A percentile compares a stretch with the other conserved stretches of the same genome.
These are phyloP conservation scores for Myotis lucifugus DNA, from an alignment of 2,113 vertebrate species.

Conservation along the genomic window DNA sequence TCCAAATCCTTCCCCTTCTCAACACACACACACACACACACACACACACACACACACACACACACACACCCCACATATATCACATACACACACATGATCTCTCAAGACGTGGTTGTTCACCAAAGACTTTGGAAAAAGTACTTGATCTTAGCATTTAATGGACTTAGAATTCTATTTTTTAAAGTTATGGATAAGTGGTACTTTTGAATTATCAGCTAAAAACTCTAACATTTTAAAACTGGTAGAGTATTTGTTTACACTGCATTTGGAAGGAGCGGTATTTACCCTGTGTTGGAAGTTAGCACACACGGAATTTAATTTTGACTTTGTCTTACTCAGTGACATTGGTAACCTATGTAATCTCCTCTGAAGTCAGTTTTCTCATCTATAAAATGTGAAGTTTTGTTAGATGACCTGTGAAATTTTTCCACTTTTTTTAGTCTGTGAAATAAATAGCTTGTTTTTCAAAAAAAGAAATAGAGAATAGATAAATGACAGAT, in stretches of 20 bases:
- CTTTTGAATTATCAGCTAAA: not conserved
- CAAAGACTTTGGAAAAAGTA: not conserved
- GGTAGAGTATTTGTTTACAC: not conserved
- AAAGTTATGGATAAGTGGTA: not conserved
- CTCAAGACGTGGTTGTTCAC: not conserved
- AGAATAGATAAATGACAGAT: not conserved
- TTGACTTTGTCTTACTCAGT: not conserved
- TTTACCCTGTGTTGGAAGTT: accelerated
- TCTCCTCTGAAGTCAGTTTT: not conserved
- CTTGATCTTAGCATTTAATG: not conserved
- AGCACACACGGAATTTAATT: not conserved
- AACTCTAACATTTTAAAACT: not conserved
- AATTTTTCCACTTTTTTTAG: not conserved
- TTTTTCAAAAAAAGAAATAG: not conserved
- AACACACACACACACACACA: not conserved
- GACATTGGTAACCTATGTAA: not conserved
- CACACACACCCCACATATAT: too few species aligned
- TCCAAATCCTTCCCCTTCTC: not conserved
- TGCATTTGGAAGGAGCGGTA: not conserved
- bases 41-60: too few species aligned
- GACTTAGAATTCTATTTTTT: not conserved
- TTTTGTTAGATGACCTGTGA: not conserved
- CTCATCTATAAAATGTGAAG: not conserved
- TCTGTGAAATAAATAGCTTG: not conserved
- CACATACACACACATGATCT: not conserved